Evolutionary conservation across 2,113 vertebrate species (phyloP).

Genomic region (Myiagra hebetior): DNA sequence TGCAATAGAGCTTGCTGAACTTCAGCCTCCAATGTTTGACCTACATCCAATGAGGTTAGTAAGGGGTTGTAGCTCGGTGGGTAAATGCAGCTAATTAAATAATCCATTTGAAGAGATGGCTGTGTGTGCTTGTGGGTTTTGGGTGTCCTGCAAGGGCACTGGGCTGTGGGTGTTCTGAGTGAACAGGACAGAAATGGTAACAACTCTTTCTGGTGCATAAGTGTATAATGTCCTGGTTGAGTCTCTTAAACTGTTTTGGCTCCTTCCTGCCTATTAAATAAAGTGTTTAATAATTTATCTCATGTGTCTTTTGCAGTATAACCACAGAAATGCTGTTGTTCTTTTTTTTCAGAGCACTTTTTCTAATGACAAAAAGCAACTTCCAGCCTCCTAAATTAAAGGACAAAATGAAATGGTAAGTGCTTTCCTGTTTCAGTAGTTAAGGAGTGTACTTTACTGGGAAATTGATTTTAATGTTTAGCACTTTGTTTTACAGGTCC

Average conservation of each 20-base stretch:
- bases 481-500: slow-evolving; percentile 79
- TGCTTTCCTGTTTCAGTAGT: background rate
- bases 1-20: slow-evolving; percentile 94
- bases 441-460: background rate
- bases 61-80: background rate
- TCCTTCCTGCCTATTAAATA: background rate
- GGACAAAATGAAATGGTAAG: slow-evolving; percentile 96
- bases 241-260: background rate
- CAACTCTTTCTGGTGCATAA: background rate
- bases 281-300: background rate
- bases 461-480: background rate
- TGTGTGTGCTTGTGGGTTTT: background rate
- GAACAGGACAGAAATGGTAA: background rate
- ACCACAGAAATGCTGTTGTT: background rate
- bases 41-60: slow-evolving; percentile 95
- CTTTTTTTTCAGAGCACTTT: slow-evolving; percentile 85
- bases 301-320: background rate
- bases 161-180: background rate
- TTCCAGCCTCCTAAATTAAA: slow-evolving; percentile 98
- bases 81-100: background rate
- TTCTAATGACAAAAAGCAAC: slow-evolving; percentile 99
- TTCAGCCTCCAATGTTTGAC: slow-evolving; percentile 98
- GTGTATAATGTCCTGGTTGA: background rate
- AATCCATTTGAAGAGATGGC: background rate
- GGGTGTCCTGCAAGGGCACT: background rate